Conservation (phyloP, 1,140 invertebrate species). For the Drosophila athabasca region DNA sequence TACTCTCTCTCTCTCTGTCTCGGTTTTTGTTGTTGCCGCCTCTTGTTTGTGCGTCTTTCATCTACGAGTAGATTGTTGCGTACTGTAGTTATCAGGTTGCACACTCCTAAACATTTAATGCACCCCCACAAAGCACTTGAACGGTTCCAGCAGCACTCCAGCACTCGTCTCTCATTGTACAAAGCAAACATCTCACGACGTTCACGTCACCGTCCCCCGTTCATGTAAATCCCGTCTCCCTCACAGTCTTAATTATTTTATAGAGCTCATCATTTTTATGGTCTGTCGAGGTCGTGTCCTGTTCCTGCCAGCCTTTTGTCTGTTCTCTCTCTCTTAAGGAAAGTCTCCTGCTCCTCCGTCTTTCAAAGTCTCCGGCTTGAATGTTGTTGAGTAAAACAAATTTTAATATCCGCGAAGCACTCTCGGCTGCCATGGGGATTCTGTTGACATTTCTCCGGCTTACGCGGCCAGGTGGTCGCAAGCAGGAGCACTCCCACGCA, state of each 20-base stretch:
- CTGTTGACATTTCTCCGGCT: constrained; percentile 64
- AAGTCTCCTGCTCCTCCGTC: constrained; percentile 9
- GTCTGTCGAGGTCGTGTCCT: constrained; percentile 11
- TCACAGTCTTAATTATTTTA: constrained; percentile 70
- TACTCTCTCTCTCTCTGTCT: constrained; percentile 10
- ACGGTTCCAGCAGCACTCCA: constrained; percentile 6
- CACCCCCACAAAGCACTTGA: constrained; percentile 39
- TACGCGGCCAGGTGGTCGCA: constrained; percentile 30
- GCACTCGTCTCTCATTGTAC: constrained; percentile 33
- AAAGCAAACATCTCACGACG: constrained; percentile 34
- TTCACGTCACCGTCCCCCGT: neutral
- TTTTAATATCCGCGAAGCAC: constrained; percentile 67
- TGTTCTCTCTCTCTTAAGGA: neutral
- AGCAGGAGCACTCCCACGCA: neutral
- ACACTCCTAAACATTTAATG: constrained; percentile 45
- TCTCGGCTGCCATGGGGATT: constrained; percentile 53
- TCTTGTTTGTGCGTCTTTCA: constrained; percentile 38
- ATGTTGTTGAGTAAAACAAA: constrained; percentile 51
- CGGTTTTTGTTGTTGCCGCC: constrained; percentile 45
- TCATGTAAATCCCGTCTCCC: neutral
- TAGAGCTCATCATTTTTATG: constrained; percentile 68
- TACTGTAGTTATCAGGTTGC: constrained; percentile 34
- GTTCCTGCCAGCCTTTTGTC: neutral
- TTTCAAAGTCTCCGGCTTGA: constrained; percentile 16
- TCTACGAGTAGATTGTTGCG: constrained; percentile 22